phyloP scores from a whole-genome alignment of 1,140 invertebrate species.

The Drosophila pectinifera region DNA sequence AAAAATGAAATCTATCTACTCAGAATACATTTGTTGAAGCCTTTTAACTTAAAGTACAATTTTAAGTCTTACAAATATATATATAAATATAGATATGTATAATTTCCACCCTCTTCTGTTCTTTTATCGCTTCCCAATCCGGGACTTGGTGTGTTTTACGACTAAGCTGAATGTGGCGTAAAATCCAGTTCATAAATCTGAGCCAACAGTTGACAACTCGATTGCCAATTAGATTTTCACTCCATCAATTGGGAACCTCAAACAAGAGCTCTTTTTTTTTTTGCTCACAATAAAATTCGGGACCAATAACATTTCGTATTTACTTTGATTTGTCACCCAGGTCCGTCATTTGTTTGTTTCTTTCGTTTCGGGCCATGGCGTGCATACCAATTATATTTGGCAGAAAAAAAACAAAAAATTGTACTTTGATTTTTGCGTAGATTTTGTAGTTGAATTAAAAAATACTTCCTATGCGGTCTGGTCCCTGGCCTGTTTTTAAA shows the following conservation, averaged over 20 bases:
- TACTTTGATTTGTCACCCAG: slow-evolving; percentile 42
- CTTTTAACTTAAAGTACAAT: neutral
- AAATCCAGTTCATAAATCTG: slow-evolving; percentile 53
- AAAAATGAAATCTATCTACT: neutral
- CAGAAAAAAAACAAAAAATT: slow-evolving; percentile 9
- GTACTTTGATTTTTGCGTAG: slow-evolving; percentile 28
- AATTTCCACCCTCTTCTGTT: neutral
- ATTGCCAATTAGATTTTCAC: slow-evolving; percentile 68
- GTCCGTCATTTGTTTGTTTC: slow-evolving; percentile 20
- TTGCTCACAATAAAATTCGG: slow-evolving; percentile 23
- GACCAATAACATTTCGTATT: slow-evolving; percentile 52
- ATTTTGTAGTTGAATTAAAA: slow-evolving; percentile 31
- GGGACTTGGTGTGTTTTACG: slow-evolving; percentile 15
- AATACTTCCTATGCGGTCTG: slow-evolving; percentile 12
- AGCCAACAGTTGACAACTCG: slow-evolving; percentile 27
- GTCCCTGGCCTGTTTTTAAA: slow-evolving; percentile 37
- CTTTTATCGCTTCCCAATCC: neutral
- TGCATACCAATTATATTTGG: slow-evolving; percentile 48
- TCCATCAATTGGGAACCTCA: slow-evolving; percentile 19
- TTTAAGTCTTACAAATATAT: no score
- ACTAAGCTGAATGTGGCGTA: slow-evolving; percentile 8
- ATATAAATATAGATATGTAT: no score
- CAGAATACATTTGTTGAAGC: neutral
- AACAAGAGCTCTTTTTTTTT: slow-evolving; percentile 9
- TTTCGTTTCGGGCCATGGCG: slow-evolving; percentile 8